Percentiles rank a stretch among this genome's conserved stretches.
Evolutionary conservation across 2,888 invertebrate genomes (phyloP).

Genomic region (Branchellion lobata): DNA sequence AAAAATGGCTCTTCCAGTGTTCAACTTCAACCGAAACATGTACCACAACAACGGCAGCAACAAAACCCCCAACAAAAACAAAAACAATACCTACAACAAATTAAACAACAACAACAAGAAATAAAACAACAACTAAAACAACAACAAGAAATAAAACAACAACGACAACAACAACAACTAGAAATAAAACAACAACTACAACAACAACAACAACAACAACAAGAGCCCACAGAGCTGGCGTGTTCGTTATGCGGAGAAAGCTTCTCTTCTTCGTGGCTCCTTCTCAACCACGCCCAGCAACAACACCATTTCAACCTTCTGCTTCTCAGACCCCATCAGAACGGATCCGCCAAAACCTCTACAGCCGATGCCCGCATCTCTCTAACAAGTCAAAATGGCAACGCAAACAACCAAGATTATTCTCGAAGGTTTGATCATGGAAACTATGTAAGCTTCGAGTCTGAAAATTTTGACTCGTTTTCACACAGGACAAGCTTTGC

Average conservation of each 20-base stretch:
- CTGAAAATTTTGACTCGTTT: too few species aligned
- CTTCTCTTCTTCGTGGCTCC: constrained; percentile 22
- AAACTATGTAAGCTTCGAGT: too few species aligned
- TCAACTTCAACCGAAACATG: too few species aligned
- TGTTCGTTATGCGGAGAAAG: constrained; percentile 26
- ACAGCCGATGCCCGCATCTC: too few species aligned
- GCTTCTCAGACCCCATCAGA: not conserved
- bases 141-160: not conserved
- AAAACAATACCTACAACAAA: too few species aligned
- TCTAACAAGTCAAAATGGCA: too few species aligned
- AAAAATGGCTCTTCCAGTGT: too few species aligned
- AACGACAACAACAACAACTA: not conserved
- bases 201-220: not conserved
- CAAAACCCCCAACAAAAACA: too few species aligned
- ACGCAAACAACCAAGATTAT: too few species aligned
- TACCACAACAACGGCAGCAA: too few species aligned
- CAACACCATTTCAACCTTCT: constrained; percentile 23
- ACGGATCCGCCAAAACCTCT: not conserved
- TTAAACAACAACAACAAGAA: not conserved
- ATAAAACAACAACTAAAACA: not conserved
- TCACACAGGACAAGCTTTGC: too few species aligned
- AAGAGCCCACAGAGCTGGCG: not conserved
- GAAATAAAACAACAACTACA: not conserved
- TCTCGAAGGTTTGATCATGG: too few species aligned
- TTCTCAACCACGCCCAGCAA: constrained; percentile 29